These are phyloP conservation scores for Drosophila formosana DNA, from an alignment of 2,888 invertebrate genomes.

Conservation along the genomic window DNA sequence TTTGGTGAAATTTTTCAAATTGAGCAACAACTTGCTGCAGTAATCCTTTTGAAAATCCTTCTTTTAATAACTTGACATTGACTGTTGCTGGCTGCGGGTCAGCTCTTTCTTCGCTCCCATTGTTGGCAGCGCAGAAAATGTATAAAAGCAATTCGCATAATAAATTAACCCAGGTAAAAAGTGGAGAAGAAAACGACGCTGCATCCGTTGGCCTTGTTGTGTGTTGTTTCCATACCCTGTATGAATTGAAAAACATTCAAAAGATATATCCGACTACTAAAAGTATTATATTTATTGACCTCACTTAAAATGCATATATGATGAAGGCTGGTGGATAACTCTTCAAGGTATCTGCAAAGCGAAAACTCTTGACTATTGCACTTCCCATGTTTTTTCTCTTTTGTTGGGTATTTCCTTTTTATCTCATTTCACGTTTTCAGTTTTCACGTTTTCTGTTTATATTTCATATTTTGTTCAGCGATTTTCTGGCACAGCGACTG, in stretches of 20 bases:
- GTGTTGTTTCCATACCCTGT: constrained; percentile 17
- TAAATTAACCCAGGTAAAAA: constrained; percentile 71
- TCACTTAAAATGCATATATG: neutral
- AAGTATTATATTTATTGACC: neutral
- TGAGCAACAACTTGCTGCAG: constrained; percentile 51
- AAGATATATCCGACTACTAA: neutral
- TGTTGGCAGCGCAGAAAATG: constrained; percentile 31
- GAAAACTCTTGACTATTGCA: neutral
- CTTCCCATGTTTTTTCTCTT: neutral
- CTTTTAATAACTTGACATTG: constrained; percentile 80
- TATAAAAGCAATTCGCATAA: constrained; percentile 75
- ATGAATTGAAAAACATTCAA: neutral
- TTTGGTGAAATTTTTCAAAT: constrained; percentile 34
- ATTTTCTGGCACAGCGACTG: constrained; percentile 30
- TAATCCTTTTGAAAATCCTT: constrained; percentile 61
- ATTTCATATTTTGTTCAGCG: constrained; percentile 58
- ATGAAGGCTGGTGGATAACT: neutral
- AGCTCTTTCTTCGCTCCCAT: constrained; percentile 15
- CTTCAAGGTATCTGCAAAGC: constrained; percentile 1
- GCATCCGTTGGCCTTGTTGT: constrained; percentile 10
- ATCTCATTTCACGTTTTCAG: neutral
- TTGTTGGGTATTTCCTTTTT: constrained; percentile 1
- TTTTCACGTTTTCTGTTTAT: constrained; percentile 28
- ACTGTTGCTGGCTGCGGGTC: constrained; percentile 51
- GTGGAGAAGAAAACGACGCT: constrained; percentile 10